Evolutionary conservation across 1,140 invertebrate species (phyloP).

Genomic region (Cyclargus thomasi): DNA sequence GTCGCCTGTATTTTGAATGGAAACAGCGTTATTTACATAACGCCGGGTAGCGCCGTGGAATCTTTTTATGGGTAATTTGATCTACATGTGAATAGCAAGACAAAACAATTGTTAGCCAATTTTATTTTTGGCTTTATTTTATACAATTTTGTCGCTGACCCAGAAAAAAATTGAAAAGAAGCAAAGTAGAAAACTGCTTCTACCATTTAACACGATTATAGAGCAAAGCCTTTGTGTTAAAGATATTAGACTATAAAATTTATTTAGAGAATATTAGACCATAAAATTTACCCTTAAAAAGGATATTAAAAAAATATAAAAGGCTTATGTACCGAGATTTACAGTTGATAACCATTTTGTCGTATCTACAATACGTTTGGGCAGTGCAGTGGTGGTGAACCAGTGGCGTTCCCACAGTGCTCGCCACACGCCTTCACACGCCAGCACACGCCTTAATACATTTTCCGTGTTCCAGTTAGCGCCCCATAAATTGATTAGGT

Average conservation of each 20-base stretch:
- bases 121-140: constrained; percentile 6
- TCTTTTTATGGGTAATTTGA: neutral
- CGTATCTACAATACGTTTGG: constrained; percentile 31
- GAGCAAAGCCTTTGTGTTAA: too few relatives aligned
- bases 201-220: too few relatives aligned
- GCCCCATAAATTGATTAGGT: constrained; percentile 73
- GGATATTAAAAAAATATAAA: too few relatives aligned
- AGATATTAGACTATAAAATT: too few relatives aligned
- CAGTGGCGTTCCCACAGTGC: constrained; percentile 63
- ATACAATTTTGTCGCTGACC: constrained; percentile 42
- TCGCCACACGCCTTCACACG: neutral
- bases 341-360: neutral
- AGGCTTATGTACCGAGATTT: too few relatives aligned
- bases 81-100: constrained; percentile 1
- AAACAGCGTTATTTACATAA: neutral
- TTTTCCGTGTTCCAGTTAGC: constrained; percentile 74
- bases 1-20: neutral
- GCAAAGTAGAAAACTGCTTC: too few relatives aligned
- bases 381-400: constrained; percentile 24
- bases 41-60: neutral
- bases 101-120: neutral
- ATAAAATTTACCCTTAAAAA: too few relatives aligned
- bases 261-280: too few relatives aligned
- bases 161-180: too few relatives aligned
- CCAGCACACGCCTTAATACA: constrained; percentile 60